Base-by-base conservation (phyloP, 2,797 vertebrate genomes). In the Argentina silus region DNA sequence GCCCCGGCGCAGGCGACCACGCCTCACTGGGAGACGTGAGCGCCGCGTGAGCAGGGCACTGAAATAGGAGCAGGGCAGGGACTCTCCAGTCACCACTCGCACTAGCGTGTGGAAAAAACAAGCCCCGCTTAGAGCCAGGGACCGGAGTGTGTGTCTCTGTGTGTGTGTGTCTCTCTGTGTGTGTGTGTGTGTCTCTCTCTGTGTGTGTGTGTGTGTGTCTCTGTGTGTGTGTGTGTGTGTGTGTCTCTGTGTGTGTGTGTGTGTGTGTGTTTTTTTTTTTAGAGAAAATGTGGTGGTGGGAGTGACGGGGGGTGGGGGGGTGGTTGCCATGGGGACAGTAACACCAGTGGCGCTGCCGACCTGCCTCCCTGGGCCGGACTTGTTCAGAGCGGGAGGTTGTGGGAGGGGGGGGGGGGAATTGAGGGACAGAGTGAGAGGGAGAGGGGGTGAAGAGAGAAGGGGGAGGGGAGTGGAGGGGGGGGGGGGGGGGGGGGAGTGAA, bases 251-350 rank as follows among this genome's bases (percentile, higher is more conserved):
- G 53, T 7, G 72, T 44, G 82, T 71, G 68, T 73, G 63, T 53
- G 61, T 69, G 69, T 59, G 45, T 53, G 72, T 44, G 72, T 55
- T 11, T 19, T 86, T 86, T 81, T 85, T 83, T 84, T 85, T 63
- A 72, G 84, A 81, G 82, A 90, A 53, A 88, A 81, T 73, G 80
- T 87, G 71, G 88, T 79, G 83, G 67, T 9, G 67, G 47, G 81
- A 70, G 77, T 44, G 64, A 19, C 11, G 47, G 63, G 75, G 83
- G 80, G 81, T 83, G 83, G 80, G 87, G 86, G 87, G 90, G 89
- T 87, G 88, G 94, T 95, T 95, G 92, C 93, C 86, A 95, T 95
- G 90, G 94, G 88, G 92, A 95, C 85, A 86, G 92, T 95, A 94
- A 94, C 94, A 94, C 91, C 93, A 95, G 92, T 94, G 93, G 91